phyloP scores from a whole-genome alignment of 2,113 vertebrate genomes.

The Trochalopteron elliotii region DNA sequence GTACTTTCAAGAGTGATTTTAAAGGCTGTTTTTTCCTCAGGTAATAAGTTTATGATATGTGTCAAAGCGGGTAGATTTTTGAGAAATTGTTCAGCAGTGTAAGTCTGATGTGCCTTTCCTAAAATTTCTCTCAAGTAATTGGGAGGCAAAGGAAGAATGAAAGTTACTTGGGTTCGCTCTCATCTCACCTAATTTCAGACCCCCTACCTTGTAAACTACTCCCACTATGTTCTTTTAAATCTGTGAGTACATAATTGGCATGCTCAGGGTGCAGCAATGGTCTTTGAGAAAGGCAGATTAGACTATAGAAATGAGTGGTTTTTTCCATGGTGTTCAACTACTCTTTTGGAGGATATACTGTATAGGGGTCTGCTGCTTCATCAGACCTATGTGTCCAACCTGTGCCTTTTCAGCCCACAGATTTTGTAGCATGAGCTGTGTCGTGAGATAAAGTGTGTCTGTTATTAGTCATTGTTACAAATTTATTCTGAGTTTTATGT shows the following conservation, averaged over 20 bases:
- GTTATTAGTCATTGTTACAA: not conserved
- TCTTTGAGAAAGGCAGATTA: not conserved
- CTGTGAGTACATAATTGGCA: rapidly evolving
- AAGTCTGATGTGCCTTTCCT: not conserved
- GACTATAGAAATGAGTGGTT: not conserved
- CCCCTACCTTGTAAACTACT: not conserved
- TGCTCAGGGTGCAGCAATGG: not conserved
- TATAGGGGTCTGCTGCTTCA: not conserved
- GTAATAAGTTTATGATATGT: not conserved
- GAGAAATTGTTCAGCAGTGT: not conserved
- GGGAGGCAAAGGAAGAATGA: not conserved
- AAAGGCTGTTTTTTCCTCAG: not conserved
- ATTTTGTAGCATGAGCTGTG: not conserved
- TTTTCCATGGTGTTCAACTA: not conserved
- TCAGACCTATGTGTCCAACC: not conserved
- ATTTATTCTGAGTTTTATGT: not conserved
- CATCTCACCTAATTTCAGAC: not conserved
- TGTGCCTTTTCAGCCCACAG: not conserved
- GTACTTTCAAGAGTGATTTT: not conserved
- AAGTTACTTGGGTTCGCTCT: not conserved
- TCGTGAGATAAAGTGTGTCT: not conserved
- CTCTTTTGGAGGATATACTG: rapidly evolving
- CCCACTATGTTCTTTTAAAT: not conserved
- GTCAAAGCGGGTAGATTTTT: not conserved
- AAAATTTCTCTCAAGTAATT: not conserved